A percentile compares a stretch with the other conserved stretches of the same genome.
Conservation (phyloP, 2,113 vertebrate genomes). For the cattle (Bos taurus) region ARS-UCD2.0 NC_037357.1:2660001-2660500, state of each 20-base stretch:
- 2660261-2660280: background rate
- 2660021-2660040: background rate
- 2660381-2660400: background rate
- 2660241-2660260: background rate
- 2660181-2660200: background rate
- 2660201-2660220: background rate
- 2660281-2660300: background rate
- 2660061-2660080: background rate
- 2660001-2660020: background rate
- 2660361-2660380: background rate
- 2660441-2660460: background rate
- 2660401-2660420: background rate
- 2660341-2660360: background rate
- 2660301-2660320: background rate
- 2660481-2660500: background rate
- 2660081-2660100: background rate
- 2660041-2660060: background rate
- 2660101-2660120: background rate
- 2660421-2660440: background rate
- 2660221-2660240: background rate
- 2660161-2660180: background rate
- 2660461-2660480: background rate
- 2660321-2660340: background rate
- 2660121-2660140: background rate
- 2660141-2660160: background rate